phyloP scores from a whole-genome alignment of 2,797 vertebrate species.

The Allobates femoralis region DNA sequence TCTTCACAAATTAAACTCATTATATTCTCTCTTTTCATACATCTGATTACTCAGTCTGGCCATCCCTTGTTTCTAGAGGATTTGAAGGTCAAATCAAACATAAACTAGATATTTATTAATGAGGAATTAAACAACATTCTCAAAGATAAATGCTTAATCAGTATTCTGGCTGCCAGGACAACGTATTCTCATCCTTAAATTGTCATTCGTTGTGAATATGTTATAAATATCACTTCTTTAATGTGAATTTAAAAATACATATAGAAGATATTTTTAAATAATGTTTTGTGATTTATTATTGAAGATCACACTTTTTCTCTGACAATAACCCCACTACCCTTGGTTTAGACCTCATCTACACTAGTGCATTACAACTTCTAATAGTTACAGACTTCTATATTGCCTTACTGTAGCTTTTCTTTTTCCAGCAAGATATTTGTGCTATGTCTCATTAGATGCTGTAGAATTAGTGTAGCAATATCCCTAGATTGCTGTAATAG shows the following conservation, averaged over 20 bases:
- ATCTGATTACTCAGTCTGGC: slow-evolving; percentile 18
- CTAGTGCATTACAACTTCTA: no score
- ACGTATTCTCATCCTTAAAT: neutral
- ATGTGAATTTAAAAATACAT: neutral
- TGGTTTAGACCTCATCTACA: no score
- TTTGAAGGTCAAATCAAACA: slow-evolving; percentile 46
- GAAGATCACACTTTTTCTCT: no score
- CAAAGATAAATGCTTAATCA: slow-evolving; percentile 32
- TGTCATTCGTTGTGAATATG: no score
- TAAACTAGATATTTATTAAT: slow-evolving; percentile 46
- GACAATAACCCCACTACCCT: no score
- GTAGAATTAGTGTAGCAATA: no score
- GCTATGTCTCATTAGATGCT: no score
- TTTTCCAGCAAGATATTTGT: no score
- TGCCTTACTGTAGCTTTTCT: no score
- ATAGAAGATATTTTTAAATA: neutral
- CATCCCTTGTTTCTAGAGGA: neutral
- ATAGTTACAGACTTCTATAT: no score
- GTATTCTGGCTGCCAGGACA: neutral
- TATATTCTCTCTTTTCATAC: slow-evolving; percentile 26
- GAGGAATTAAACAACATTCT: slow-evolving; percentile 24
- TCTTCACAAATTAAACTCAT: slow-evolving; percentile 32
- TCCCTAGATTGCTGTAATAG: no score
- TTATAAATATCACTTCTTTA: neutral
- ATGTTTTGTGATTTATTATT: neutral